Evolutionary conservation across 2,797 vertebrate genomes (phyloP), one percentile per base, ranked within the genome.

Genomic region (Malacoraja senta): DNA sequence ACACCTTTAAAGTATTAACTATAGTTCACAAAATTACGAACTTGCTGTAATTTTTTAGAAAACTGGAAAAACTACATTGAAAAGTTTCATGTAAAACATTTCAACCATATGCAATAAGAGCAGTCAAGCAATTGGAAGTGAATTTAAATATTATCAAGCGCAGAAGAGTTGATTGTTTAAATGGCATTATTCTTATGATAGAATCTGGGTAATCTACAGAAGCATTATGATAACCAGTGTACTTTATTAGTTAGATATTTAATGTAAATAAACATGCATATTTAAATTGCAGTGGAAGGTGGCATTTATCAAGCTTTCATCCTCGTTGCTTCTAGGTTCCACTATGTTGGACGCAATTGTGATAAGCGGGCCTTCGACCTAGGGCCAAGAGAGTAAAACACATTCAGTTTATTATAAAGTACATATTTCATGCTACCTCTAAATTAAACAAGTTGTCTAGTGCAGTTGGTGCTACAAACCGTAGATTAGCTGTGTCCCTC

Each of bases 351-450:
- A 83, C 97, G 96, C 88, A 96, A 95, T 95, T 94, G 95, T 93
- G 95, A 96, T 94, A 96, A 96, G 93, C 97, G 97, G 93, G 95
- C 74, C 95, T 97, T 97, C 93, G 96, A 95, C 94, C 97, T 97
- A 94, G 76, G 94, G 94, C 94, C 94, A 94, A 95, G 88, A 94
- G 95, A 95, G 84, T 95, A 94, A 95, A 95, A 94, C 94, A 65
- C 93, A 93, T 91, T 74, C 35, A 74, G 35, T 76, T 38, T 71
- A 29, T 91, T 74, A 35, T 35, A 32, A 91, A 61, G 26, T 53
- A 21, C 71, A 71, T 71, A 74, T 26, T 74, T 74, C 71, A 26
- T 74, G 71, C 24, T 74, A 74, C 19, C 71, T 74, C 17, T 24
- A 21, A 21, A 74, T 74, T 74, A 21, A 21, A 74, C 21, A 21